Evolutionary conservation across 2,797 vertebrate genomes (phyloP).

Genomic region (Fistularia commersonii): DNA sequence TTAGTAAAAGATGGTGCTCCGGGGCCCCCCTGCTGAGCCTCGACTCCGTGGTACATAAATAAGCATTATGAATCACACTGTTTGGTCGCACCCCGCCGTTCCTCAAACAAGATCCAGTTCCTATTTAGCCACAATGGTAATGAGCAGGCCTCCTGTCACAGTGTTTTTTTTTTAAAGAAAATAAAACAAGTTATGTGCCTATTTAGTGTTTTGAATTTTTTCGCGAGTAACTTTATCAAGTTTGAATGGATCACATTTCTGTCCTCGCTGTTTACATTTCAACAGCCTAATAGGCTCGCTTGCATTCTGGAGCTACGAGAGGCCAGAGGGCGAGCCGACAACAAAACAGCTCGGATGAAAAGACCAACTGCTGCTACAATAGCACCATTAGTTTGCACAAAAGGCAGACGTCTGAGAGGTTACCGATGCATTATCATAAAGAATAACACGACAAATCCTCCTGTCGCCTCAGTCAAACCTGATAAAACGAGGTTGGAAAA

Average conservation of each 20-base stretch:
- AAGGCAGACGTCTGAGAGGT: slow-evolving; percentile 21
- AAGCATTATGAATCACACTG: slow-evolving; percentile 76
- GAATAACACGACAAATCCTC: slow-evolving; percentile 16
- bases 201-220: slow-evolving; percentile 7
- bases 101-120: slow-evolving; percentile 71
- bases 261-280: slow-evolving; percentile 31
- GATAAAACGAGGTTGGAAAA: slow-evolving; percentile 22
- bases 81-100: slow-evolving; percentile 68
- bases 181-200: slow-evolving; percentile 31
- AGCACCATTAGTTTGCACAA: slow-evolving; percentile 48
- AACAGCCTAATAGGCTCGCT: slow-evolving; percentile 39
- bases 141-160: slow-evolving; percentile 36
- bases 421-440: slow-evolving; percentile 18
- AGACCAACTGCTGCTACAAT: slow-evolving; percentile 36
- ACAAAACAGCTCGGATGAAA: slow-evolving; percentile 45
- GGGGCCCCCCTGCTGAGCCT: slow-evolving; percentile 62
- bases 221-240: not conserved
- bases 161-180: slow-evolving; percentile 29
- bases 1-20: slow-evolving; percentile 66
- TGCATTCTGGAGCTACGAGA: slow-evolving; percentile 27
- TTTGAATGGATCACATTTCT: slow-evolving; percentile 7
- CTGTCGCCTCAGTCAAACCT: slow-evolving; percentile 17
- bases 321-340: slow-evolving; percentile 39
- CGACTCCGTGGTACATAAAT: slow-evolving; percentile 73
- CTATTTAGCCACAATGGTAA: slow-evolving; percentile 65